A percentile compares a stretch with the other conserved stretches of the same genome.
Conservation (phyloP, 2,113 vertebrate genomes). For the Alethe castanea region DNA sequence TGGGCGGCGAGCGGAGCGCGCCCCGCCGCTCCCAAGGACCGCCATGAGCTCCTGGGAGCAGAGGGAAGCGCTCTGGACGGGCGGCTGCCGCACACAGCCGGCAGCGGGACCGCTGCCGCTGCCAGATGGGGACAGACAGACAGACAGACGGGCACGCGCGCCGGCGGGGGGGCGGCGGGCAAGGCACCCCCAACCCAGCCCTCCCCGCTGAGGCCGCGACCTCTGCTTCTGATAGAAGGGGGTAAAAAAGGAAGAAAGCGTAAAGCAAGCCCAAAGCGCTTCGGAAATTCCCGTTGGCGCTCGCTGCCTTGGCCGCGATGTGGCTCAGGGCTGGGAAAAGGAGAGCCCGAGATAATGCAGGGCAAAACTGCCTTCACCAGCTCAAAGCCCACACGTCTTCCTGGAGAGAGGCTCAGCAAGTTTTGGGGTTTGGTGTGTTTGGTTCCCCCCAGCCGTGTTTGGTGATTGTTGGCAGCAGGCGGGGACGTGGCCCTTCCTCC, state of each 20-base stretch:
- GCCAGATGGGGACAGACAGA: not conserved
- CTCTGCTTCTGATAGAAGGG: not conserved
- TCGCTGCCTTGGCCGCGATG: not conserved
- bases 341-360: not conserved
- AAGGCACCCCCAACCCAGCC: not conserved
- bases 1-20: not conserved
- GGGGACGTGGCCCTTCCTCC: not conserved
- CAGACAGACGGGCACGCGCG: not conserved
- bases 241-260: not conserved
- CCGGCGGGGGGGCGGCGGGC: not conserved
- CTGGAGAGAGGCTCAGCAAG: not conserved
- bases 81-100: not conserved
- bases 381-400: not conserved
- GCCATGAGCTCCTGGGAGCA: constrained; percentile 17
- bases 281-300: not conserved
- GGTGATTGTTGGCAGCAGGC: not conserved
- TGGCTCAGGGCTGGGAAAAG: fast-evolving
- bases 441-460: not conserved
- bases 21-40: not conserved
- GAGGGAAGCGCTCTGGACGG: not conserved
- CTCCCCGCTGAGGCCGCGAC: not conserved
- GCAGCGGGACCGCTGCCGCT: not conserved
- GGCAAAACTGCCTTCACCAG: not conserved
- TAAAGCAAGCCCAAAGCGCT: not conserved
- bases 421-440: not conserved